phyloP scores from a whole-genome alignment of 2,888 invertebrate genomes.

The Ichneumon xanthorius region DNA sequence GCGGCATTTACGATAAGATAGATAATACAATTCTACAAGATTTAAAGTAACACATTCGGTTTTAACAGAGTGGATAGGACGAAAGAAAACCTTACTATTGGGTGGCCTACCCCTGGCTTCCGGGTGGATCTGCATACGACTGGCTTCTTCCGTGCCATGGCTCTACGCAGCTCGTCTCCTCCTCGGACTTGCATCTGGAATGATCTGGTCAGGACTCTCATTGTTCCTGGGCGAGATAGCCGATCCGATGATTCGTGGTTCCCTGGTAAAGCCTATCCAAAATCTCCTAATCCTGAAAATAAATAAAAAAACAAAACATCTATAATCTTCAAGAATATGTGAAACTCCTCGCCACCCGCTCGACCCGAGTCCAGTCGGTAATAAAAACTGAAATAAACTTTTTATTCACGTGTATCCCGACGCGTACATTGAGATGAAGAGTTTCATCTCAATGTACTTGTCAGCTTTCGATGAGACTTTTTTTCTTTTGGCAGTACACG shows the following conservation, averaged over 20 bases:
- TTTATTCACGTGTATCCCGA: too few species aligned
- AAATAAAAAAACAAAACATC: neutral
- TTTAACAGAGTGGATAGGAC: constrained; percentile 77
- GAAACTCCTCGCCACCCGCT: too few species aligned
- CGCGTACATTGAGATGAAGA: too few species aligned
- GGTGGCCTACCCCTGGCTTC: constrained; percentile 75
- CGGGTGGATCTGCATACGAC: constrained; percentile 79
- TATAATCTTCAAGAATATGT: neutral
- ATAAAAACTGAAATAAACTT: too few species aligned
- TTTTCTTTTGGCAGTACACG: too few species aligned
- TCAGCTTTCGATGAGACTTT: too few species aligned
- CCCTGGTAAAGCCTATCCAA: constrained; percentile 75
- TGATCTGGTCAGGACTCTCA: constrained; percentile 79
- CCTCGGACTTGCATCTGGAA: constrained; percentile 79
- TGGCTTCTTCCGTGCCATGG: constrained; percentile 79
- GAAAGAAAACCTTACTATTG: constrained; percentile 78
- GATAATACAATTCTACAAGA: neutral
- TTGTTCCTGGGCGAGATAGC: constrained; percentile 82
- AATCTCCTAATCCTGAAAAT: constrained; percentile 19
- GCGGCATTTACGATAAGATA: neutral
- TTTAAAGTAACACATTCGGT: neutral
- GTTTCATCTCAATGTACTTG: too few species aligned
- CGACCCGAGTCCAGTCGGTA: too few species aligned
- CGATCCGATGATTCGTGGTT: constrained; percentile 81
- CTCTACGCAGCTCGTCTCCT: constrained; percentile 78